These are phyloP conservation scores for Drosophila nigritarsus DNA, from an alignment of 2,888 invertebrate species.

Conservation along the genomic window DNA sequence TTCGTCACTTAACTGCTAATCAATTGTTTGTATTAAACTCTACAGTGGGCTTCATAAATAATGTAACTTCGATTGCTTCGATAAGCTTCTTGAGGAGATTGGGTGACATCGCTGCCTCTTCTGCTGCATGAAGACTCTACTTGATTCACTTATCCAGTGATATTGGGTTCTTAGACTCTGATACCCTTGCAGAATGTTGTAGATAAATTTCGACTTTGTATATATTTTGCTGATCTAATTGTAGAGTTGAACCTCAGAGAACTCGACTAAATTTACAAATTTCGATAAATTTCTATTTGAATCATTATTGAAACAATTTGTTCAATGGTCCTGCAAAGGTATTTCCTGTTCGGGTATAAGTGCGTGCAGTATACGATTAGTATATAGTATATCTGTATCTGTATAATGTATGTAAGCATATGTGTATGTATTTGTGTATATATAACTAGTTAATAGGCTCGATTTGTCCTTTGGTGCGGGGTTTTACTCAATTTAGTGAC, in stretches of 20 bases:
- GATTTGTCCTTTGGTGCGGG: conserved; percentile 72
- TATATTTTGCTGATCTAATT: neutral
- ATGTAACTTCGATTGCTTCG: neutral
- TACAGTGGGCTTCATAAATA: conserved; percentile 14
- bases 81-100: neutral
- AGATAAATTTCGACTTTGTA: neutral
- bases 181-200: conserved; percentile 9
- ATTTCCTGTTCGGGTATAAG: conserved; percentile 22
- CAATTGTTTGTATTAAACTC: neutral
- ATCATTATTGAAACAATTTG: neutral
- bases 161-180: neutral
- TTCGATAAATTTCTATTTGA: neutral
- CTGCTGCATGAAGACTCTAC: neutral
- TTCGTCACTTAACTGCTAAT: conserved; percentile 4
- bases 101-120: neutral
- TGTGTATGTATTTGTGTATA: conserved; percentile 10
- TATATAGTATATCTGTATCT: conserved; percentile 17
- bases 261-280: neutral
- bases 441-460: conserved; percentile 59
- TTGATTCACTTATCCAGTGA: neutral
- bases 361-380: conserved; percentile 35
- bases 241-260: too few species aligned
- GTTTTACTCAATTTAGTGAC: conserved; percentile 13
- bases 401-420: neutral
- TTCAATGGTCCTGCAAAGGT: conserved; percentile 12